Evolutionary conservation across 2,888 invertebrate species (phyloP), one percentile per base, ranked within the genome.

Genomic region (Hypercompe scribonia): DNA sequence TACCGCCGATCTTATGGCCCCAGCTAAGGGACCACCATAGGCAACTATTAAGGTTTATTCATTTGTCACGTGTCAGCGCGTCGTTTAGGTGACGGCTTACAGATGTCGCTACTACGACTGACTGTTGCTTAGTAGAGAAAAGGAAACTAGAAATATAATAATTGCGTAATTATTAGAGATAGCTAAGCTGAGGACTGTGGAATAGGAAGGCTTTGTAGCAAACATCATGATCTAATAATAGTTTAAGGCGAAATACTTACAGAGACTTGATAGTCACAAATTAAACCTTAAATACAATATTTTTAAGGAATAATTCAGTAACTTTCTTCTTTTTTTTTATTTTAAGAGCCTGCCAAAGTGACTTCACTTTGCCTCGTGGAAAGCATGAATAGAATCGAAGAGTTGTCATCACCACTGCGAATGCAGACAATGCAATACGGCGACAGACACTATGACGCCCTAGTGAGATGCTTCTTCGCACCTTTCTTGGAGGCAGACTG

Each of bases 51-150:
- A 85, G 89, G 88, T 87, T 86, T 87, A 85, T 84, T 85, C 93
- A 92, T 94, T 94, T 93, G 89, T 95, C 93, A 89, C 81, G 87
- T 88, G 92, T 90, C 92, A 83, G 81, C 86, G 86, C 87, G 90
- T 90, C 93, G 90, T 93, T 93, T 92, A 88, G 87, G 86, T 92
- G 95, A 94, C 90, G 88, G 80, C 88, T 86, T 84, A 89, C 95
- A 95, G 94, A 94, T 91, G 93, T 87, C 86, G 85, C 80, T 86
- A 86, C 85, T 87, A 83, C 83, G 88, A 89, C 89, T 90, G 72
- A 83, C 78, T 78, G 75, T 75, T 75, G 85, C 84, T 90, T 92
- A 92, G 92, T 93, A 89, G 87, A 82, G 86, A 75, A 83, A 90
- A 89, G 91, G 89, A 89, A 74, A 65, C 65, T 42, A 67, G 71